Base-by-base conservation (phyloP, 2,797 vertebrate genomes). In the Alosa sapidissima region DNA sequence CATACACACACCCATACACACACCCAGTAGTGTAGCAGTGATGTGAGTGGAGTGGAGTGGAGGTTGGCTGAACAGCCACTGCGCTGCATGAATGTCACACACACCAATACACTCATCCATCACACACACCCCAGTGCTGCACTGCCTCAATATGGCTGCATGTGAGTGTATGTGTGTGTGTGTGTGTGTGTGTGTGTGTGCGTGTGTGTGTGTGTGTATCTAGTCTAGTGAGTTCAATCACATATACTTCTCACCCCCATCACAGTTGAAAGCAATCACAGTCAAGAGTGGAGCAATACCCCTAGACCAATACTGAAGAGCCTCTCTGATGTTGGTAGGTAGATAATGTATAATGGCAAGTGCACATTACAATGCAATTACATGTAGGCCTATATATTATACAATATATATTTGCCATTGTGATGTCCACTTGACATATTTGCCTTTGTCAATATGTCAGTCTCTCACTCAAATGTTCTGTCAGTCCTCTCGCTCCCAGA, bases 71-170 rank as follows among this genome's bases (percentile, higher is more conserved):
- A 58, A 49, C 60, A 75, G 2, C 33, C 45, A 49, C 51, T 82
- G 60, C 72, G 33, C 45, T 54, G 75, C 58, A 85, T 58, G 85
- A 87, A 87, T 85, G 87, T 87, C 87, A 87, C 28, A 49, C 78
- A 58, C 19, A n/a, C 24, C 65, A 11, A 21, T 8, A 24, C n/a
- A 33, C 81, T 82, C 65, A 88, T 88, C 68, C 83, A 88, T 88
- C 87, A 88, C 60, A 52, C 21, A 48, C 81, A 81, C 83, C 11
- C 68, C 33, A 75, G 13, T 16, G 33, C 68, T 75, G 36, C 68
- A 75, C 36, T 75, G 33, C 68, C 36, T 41, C 68, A 75, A 6
- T 41, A 75, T 58, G 54, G 41, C 28, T 83, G 51, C 41, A 7
- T 14, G 19, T 83, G 62, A 9, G 62, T 33, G 52, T 21, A 4